Evolutionary conservation across 30 jellyfish, hydroid and myxozoan genomes (phyloP).

Genomic region (Hydractinia echinata): DNA sequence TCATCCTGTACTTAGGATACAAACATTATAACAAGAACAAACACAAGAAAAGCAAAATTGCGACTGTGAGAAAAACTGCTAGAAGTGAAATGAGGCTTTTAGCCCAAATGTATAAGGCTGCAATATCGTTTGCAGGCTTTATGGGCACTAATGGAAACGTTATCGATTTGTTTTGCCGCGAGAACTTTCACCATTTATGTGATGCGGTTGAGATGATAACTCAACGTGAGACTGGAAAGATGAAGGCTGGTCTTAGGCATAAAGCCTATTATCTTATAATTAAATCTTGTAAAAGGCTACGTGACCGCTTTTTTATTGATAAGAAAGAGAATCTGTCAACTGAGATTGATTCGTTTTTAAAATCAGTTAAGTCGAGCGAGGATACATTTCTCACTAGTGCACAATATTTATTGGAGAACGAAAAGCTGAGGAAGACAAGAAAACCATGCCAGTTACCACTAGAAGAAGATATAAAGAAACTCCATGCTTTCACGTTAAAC

Average conservation of each 20-base stretch:
- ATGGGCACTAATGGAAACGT: not conserved
- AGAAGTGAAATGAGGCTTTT: not conserved
- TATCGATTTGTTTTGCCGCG: not conserved
- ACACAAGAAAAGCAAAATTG: constrained; percentile 5
- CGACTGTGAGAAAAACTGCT: constrained; percentile 1
- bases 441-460: constrained; percentile 17
- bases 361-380: not conserved
- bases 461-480: constrained; percentile 14
- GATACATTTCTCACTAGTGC: constrained; percentile 6
- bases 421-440: constrained; percentile 8
- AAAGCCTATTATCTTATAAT: not conserved
- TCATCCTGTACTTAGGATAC: too few species aligned
- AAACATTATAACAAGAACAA: too few species aligned
- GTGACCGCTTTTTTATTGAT: constrained; percentile 11
- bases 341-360: constrained; percentile 4
- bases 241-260: constrained; percentile 11
- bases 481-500: not conserved
- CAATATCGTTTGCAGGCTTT: not conserved
- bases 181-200: constrained; percentile 3
- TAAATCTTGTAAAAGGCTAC: not conserved
- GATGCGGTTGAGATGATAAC: constrained; percentile 2
- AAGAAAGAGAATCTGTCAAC: not conserved
- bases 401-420: constrained; percentile 1
- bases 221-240: not conserved
- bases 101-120: not conserved